Percentiles rank a stretch among this genome's conserved stretches.
Evolutionary conservation across 2,888 invertebrate genomes (phyloP).

Genomic region (Tridacna gigas): DNA sequence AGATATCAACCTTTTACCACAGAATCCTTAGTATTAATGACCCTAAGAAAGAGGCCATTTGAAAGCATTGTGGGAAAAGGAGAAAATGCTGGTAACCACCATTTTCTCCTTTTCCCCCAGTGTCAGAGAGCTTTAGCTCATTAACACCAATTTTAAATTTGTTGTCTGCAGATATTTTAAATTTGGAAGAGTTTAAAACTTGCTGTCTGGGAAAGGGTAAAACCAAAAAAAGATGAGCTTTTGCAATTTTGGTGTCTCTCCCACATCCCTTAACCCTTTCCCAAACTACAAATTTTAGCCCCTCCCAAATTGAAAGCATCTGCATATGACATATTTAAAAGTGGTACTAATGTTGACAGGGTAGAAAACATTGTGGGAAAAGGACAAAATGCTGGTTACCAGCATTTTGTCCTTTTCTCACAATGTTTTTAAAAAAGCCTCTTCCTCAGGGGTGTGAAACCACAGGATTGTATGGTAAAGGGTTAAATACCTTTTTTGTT

Average conservation of each 20-base stretch:
- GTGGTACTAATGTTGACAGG: no score
- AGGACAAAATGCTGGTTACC: conserved; percentile 3
- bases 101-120: background rate
- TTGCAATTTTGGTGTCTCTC: background rate
- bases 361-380: conserved; percentile 11
- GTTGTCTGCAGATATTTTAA: no score
- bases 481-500: background rate
- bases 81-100: no score
- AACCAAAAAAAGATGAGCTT: background rate
- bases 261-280: background rate
- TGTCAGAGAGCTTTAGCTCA: no score
- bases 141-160: no score
- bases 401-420: conserved; percentile 4
- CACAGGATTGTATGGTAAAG: background rate
- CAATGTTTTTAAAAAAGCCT: background rate
- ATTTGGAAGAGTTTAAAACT: no score
- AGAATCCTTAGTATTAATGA: no score
- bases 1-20: no score
- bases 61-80: no score
- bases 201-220: background rate
- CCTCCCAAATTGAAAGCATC: background rate
- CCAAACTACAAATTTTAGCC: background rate
- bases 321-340: no score
- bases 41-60: no score
- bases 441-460: background rate